phyloP scores from a whole-genome alignment of 2,113 vertebrate genomes.

The Nycticebus coucang region DNA sequence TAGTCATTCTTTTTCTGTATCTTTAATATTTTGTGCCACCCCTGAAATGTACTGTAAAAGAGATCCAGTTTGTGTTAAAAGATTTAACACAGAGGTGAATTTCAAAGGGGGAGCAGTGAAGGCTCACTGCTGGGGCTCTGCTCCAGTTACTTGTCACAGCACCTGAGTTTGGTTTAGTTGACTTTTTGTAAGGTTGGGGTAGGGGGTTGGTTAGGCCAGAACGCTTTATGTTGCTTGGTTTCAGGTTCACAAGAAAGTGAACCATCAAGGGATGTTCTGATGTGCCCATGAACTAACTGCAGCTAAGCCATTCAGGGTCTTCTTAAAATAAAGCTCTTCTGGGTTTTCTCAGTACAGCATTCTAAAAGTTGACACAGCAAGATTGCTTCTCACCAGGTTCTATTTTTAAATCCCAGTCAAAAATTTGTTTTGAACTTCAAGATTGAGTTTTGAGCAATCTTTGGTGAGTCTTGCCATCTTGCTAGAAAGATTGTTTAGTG shows the following conservation, averaged over 20 bases:
- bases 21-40: constrained; percentile 60
- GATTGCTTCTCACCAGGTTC: constrained; percentile 68
- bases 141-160: constrained; percentile 50
- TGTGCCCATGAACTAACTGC: constrained; percentile 63
- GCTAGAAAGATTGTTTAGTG: constrained; percentile 55
- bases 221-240: constrained; percentile 50
- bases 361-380: constrained; percentile 71
- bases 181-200: constrained; percentile 22
- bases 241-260: constrained; percentile 33
- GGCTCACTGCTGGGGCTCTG: background rate
- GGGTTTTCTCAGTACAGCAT: constrained; percentile 61
- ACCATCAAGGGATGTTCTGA: constrained; percentile 67
- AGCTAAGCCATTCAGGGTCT: constrained; percentile 44
- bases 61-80: constrained; percentile 63
- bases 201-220: background rate
- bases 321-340: constrained; percentile 74
- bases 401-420: constrained; percentile 73
- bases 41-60: constrained; percentile 54
- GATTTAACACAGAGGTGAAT: constrained; percentile 38
- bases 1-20: constrained; percentile 50
- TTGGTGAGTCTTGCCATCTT: constrained; percentile 65
- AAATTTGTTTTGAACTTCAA: constrained; percentile 54
- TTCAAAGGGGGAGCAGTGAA: background rate
- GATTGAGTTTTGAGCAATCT: constrained; percentile 59
- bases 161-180: constrained; percentile 23